These are phyloP conservation scores for Rotaria socialis DNA, from an alignment of 2,888 invertebrate species.

Conservation along the genomic window DNA sequence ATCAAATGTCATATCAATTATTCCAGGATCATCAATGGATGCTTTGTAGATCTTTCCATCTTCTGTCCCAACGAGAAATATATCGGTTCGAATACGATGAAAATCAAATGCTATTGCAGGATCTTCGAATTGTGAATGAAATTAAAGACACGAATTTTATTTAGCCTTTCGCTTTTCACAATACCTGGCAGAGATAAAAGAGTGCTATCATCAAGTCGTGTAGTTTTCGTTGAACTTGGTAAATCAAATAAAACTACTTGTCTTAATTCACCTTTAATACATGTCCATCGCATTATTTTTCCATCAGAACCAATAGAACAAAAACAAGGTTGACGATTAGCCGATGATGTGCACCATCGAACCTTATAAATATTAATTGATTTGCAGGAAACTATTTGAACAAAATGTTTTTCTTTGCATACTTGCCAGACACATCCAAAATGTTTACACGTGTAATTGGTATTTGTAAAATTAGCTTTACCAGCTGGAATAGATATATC, in stretches of 20 bases:
- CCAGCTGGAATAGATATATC: constrained; percentile 66
- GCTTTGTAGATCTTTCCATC: constrained; percentile 89
- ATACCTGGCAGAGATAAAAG: constrained; percentile 50
- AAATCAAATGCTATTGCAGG: constrained; percentile 77
- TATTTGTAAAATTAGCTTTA: constrained; percentile 60
- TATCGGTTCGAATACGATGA: constrained; percentile 73
- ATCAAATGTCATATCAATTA: constrained; percentile 65
- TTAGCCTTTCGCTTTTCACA: too few relatives aligned
- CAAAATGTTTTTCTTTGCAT: constrained; percentile 49
- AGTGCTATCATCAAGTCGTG: constrained; percentile 58
- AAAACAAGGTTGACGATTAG: constrained; percentile 85
- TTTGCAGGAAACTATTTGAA: constrained; percentile 24
- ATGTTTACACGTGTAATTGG: constrained; percentile 75
- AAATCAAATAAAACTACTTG: constrained; percentile 58
- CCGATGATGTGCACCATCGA: constrained; percentile 80
- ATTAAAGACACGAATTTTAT: neutral
- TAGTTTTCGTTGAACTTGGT: constrained; percentile 52
- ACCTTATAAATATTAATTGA: constrained; percentile 63
- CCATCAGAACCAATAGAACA: constrained; percentile 86
- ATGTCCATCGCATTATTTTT: constrained; percentile 71
- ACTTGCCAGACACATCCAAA: constrained; percentile 85
- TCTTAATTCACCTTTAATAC: constrained; percentile 60
- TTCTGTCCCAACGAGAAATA: constrained; percentile 85
- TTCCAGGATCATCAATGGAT: constrained; percentile 65
- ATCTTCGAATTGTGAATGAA: neutral